These are phyloP conservation scores for Serilophus lunatus DNA, from an alignment of 2,113 vertebrate genomes.

Conservation along the genomic window DNA sequence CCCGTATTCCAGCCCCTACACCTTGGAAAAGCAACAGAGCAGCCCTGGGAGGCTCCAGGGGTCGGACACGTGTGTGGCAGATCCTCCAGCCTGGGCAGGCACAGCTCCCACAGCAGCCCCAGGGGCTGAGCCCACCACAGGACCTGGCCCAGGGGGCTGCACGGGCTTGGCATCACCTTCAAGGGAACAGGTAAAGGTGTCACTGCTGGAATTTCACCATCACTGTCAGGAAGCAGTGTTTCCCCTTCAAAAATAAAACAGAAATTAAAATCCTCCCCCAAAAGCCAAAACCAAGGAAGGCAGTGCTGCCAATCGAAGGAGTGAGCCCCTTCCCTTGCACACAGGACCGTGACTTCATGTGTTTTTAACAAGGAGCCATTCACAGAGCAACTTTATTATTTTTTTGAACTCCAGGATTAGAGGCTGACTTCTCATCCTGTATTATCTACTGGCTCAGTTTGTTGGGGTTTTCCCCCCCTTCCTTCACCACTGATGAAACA, in stretches of 20 bases:
- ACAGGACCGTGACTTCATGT: background rate
- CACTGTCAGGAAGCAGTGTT: background rate
- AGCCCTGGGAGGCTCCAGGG: background rate
- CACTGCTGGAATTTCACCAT: background rate
- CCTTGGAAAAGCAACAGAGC: background rate
- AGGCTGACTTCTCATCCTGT: background rate
- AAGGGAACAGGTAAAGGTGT: background rate
- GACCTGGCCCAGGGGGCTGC: background rate
- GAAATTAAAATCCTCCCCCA: background rate
- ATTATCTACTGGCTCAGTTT: background rate
- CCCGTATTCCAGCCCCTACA: background rate
- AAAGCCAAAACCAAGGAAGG: background rate
- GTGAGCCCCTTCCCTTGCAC: background rate
- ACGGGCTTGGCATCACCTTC: background rate
- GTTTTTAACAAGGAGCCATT: background rate
- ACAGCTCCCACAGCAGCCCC: background rate
- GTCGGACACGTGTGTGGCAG: accelerated
- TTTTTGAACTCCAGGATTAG: background rate
- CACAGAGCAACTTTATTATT: background rate
- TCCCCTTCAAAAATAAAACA: background rate
- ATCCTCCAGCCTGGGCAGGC: accelerated
- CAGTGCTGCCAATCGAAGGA: background rate
- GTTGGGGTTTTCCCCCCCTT: background rate
- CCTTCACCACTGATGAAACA: background rate
- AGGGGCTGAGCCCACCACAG: background rate